phyloP scores from a whole-genome alignment of 2,888 invertebrate genomes.

The Tenodera sinensis region DNA sequence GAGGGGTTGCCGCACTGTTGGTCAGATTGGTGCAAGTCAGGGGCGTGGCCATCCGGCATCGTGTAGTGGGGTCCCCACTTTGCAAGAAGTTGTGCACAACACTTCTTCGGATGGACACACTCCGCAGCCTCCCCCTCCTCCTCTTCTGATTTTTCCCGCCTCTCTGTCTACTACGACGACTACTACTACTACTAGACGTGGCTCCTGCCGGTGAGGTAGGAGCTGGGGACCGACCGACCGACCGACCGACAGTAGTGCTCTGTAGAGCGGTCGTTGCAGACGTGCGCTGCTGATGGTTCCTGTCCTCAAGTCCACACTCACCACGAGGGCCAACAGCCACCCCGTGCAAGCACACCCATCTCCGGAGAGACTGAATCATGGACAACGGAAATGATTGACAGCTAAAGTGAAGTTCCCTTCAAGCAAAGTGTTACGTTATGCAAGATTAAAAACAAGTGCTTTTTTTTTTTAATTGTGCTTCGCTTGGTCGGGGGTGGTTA shows the following conservation, averaged over 20 bases:
- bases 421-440: background rate
- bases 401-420: background rate
- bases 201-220: background rate
- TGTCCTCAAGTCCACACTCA: background rate
- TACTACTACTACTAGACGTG: background rate
- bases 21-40: background rate
- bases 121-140: background rate
- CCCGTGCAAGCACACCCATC: background rate
- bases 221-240: background rate
- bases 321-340: background rate
- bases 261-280: background rate
- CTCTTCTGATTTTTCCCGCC: background rate
- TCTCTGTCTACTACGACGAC: background rate
- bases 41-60: background rate
- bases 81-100: background rate
- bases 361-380: background rate
- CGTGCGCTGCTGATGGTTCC: background rate
- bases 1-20: background rate
- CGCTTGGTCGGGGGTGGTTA: background rate
- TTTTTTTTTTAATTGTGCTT: background rate
- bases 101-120: background rate
- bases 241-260: background rate
- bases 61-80: background rate
- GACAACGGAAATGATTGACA: background rate
- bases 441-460: background rate